A percentile compares a stretch with the other conserved stretches of the same genome.
Conservation (phyloP, 2,797 vertebrate species). For the Ispidina picta region DNA sequence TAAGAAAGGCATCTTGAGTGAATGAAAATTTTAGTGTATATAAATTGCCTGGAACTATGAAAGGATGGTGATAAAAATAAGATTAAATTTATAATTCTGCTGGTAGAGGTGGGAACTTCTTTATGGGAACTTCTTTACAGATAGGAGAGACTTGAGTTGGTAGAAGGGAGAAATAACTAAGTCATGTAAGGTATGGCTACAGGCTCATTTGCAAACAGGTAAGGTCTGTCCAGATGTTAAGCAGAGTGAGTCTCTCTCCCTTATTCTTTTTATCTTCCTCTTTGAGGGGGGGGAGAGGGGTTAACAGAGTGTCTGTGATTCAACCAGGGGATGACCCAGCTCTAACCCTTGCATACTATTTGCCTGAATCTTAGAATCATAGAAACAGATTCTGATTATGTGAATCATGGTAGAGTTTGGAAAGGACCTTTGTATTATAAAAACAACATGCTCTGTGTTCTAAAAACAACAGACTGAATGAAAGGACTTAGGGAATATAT, state of each 20-base stretch:
- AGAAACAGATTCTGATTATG: too few relatives aligned
- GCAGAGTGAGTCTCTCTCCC: not conserved
- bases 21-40: constrained; percentile 30
- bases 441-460: too few relatives aligned
- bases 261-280: too few relatives aligned
- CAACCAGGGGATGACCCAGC: too few relatives aligned
- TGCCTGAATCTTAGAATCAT: too few relatives aligned
- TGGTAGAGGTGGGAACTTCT: not conserved
- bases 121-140: not conserved
- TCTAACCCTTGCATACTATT: too few relatives aligned
- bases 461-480: not conserved
- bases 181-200: not conserved
- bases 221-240: not conserved
- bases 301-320: too few relatives aligned
- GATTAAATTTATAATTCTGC: not conserved
- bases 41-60: constrained; percentile 3
- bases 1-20: constrained; percentile 12
- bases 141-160: not conserved
- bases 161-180: not conserved
- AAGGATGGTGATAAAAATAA: not conserved
- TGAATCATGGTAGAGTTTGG: too few relatives aligned
- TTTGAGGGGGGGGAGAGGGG: too few relatives aligned
- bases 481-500: not conserved
- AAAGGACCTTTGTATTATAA: too few relatives aligned
- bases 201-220: not conserved